Evolutionary conservation across 2,888 invertebrate genomes (phyloP), one percentile per base, ranked within the genome.

Genomic region (Leptogaster cylindrica): DNA sequence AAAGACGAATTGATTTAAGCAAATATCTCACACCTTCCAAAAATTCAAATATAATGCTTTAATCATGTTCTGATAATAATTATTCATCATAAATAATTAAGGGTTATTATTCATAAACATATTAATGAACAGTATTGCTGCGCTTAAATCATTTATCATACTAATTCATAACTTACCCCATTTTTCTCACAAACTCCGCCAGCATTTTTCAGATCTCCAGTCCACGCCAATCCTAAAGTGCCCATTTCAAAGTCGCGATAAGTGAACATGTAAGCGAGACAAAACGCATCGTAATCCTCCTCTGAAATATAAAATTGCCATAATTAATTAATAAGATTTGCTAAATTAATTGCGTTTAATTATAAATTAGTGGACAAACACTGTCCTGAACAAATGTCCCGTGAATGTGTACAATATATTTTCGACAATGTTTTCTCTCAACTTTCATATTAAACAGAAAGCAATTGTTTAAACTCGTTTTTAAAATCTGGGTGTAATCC

Each of bases 131-230:
- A n/a, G n/a, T n/a, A n/a, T n/a, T n/a, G n/a, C n/a, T n/a, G n/a
- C n/a, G n/a, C n/a, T n/a, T n/a, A n/a, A n/a, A n/a, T n/a, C n/a
- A n/a, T n/a, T n/a, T n/a, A n/a, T n/a, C n/a, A n/a, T n/a, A n/a
- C 33, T 33, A n/a, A n/a, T n/a, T n/a, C n/a, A n/a, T n/a, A n/a
- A 83, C 88, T 86, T 84, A 93, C 93, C 83, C 95, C 95, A 82
- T 95, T 95, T 79, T 93, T 94, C 81, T 99, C 98, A 82, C 98
- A 99, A 71, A 99, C 96, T 27, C 98, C 98, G 6, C 98, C 98
- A 23, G 97, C 95, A 78, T 95, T 95, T 80, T 95, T 95, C 41
- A 95, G 84, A 82, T 95, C 95, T 0, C 95, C 95, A 0, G 98
- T 98, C 98, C 98, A 99, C 4, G 99, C 98, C 69, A 99, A 83